A percentile compares a stretch with the other conserved stretches of the same genome.
These are phyloP conservation scores for Conger conger DNA, from an alignment of 2,113 vertebrate genomes.

Conservation along the genomic window DNA sequence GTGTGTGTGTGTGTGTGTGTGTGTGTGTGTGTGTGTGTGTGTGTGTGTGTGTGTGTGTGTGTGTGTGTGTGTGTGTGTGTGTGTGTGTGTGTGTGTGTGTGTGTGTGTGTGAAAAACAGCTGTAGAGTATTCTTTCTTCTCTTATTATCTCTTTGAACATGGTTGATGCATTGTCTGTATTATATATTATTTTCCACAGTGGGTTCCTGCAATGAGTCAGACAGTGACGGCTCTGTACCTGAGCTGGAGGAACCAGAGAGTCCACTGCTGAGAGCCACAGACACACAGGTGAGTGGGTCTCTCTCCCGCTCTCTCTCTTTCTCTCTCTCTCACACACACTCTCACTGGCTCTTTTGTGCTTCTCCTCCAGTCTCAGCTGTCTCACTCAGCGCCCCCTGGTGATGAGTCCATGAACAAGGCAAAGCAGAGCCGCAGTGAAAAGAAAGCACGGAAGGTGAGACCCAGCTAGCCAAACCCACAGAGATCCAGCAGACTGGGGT, in stretches of 20 bases:
- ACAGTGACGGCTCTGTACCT: constrained; percentile 84
- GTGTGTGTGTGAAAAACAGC: neutral
- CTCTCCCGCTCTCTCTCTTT: neutral
- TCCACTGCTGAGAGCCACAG: constrained; percentile 58
- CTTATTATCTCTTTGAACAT: neutral
- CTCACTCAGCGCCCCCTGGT: constrained; percentile 68
- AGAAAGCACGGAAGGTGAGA: constrained; percentile 92
- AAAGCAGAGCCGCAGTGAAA: constrained; percentile 96
- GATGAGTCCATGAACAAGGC: constrained; percentile 85
- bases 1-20: neutral
- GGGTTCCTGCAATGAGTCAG: constrained; percentile 83
- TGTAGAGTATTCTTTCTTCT: neutral
- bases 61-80: neutral
- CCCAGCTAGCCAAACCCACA: neutral
- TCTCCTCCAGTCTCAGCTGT: constrained; percentile 53
- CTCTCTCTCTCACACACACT: neutral
- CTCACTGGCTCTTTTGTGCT: neutral
- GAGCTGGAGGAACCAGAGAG: constrained; percentile 82
- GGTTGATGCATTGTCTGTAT: neutral
- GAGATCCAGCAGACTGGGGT: neutral
- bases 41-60: neutral
- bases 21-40: neutral
- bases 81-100: neutral
- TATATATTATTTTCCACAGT: constrained; percentile 43
- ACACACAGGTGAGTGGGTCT: constrained; percentile 71